Base-by-base conservation (phyloP, 2,888 invertebrate genomes). In the Nesidiocoris tenuis region DNA sequence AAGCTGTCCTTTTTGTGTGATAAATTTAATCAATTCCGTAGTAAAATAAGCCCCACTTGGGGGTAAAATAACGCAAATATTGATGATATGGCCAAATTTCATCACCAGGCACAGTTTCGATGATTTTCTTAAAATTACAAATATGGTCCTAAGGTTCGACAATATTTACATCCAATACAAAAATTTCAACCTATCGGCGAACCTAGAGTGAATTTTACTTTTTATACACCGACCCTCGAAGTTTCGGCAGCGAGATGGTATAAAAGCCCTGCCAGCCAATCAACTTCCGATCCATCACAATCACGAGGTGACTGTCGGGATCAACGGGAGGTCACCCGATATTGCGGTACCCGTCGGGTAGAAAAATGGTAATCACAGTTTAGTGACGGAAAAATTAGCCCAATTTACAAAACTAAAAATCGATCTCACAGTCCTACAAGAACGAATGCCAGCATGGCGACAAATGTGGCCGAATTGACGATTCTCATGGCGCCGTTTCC, bases 241-340 rank as follows among this genome's bases (percentile, higher is more conserved):
- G n/a, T n/a, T 39, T 12, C 39, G 39, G 39, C 39, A 7, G 39
- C 3, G 39, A 12, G 39, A 39, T 39, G 39, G n/a, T n/a, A n/a
- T 39, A 39, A 39, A 39, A 39, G 12, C 5, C 39, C n/a, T n/a
- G 39, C 39, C 54, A 23, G 22, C 55, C 56, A 67, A 67, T 67
- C 39, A 55, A 67, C 55, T 67, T 67, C 67, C 67, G 55, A 67
- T 67, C 67, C 67, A 55, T 55, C 67, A 39, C 5, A 39, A 39
- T n/a, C n/a, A n/a, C n/a, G n/a, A n/a, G n/a, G n/a, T n/a, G n/a
- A n/a, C n/a, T 39, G 12, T 39, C 3, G 39, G 5, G 39, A 39
- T 39, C 3, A 12, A 7, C 39, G 39, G 12, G 39, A 7, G 3
- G 12, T 39, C 3, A 12, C 39, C 12, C 39, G 39, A 7, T 12